Conservation (phyloP, 2,888 invertebrate genomes). For the Trichacis sp. region DNA sequence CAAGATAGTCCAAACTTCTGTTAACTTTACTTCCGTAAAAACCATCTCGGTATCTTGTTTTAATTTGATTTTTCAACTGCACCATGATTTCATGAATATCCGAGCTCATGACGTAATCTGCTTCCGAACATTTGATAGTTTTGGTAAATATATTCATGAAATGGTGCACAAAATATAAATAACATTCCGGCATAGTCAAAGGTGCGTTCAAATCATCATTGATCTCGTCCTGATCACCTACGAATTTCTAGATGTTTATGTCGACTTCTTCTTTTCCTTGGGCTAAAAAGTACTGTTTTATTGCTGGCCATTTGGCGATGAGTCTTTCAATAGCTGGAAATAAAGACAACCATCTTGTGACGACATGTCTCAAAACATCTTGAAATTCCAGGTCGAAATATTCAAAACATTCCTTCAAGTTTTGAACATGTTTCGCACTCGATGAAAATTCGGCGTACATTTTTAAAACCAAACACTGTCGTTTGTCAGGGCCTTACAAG, state of each 20-base stretch:
- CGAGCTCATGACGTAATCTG: not conserved
- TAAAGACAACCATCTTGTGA: no score
- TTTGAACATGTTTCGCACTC: constrained; percentile 37
- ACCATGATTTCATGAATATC: not conserved
- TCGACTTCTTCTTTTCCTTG: no score
- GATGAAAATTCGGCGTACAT: constrained; percentile 45
- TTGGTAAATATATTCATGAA: constrained; percentile 12
- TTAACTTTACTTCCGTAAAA: not conserved
- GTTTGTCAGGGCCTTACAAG: constrained; percentile 35
- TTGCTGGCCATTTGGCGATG: no score
- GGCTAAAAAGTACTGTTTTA: no score
- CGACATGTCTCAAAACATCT: no score
- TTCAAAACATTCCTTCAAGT: constrained; percentile 43
- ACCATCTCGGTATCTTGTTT: not conserved
- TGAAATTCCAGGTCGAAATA: constrained; percentile 29
- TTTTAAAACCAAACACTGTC: constrained; percentile 48
- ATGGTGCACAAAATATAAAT: constrained; percentile 29
- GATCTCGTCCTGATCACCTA: not conserved
- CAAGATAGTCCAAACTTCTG: constrained; percentile 3
- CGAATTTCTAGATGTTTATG: no score
- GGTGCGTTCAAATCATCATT: no score
- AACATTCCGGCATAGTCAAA: constrained; percentile 18
- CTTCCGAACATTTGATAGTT: not conserved
- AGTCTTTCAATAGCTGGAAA: no score
- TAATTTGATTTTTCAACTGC: not conserved